Evolutionary conservation across 1,140 invertebrate genomes (phyloP).

Genomic region (Drosophila willistoni): DNA sequence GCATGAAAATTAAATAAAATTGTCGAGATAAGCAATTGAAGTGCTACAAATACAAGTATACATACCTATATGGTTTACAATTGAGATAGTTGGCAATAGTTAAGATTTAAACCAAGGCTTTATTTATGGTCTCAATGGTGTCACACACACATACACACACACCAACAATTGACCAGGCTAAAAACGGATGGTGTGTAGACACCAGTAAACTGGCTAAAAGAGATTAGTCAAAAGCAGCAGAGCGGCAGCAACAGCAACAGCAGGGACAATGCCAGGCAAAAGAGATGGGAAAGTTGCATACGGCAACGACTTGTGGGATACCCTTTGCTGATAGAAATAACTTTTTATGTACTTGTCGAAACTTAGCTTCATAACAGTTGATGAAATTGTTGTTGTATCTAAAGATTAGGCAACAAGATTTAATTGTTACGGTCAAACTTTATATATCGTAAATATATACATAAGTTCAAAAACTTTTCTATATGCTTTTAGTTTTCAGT

Average conservation of each 20-base stretch:
- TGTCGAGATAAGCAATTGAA: not conserved
- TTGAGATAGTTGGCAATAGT: not conserved
- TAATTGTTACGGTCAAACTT: too few relatives aligned
- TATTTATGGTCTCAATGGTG: conserved; percentile 16
- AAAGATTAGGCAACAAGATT: too few relatives aligned
- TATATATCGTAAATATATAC: too few relatives aligned
- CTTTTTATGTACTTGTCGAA: too few relatives aligned
- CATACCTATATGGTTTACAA: not conserved
- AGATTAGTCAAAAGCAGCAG: conserved; percentile 14
- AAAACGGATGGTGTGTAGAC: not conserved
- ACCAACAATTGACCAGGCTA: not conserved
- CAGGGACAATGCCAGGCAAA: conserved; percentile 22
- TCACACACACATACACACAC: too few relatives aligned
- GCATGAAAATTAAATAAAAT: not conserved
- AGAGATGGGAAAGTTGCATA: not conserved
- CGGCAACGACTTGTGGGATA: not conserved
- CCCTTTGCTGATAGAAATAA: not conserved
- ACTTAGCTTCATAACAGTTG: too few relatives aligned
- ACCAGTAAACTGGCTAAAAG: conserved; percentile 32
- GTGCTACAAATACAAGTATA: not conserved
- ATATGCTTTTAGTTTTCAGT: too few relatives aligned
- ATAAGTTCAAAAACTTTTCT: too few relatives aligned
- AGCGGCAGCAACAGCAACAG: conserved; percentile 5
- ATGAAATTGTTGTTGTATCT: too few relatives aligned
- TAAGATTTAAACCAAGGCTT: conserved; percentile 1